phyloP scores from a whole-genome alignment of 2,797 vertebrate species.

The Myioborus miniatus region DNA sequence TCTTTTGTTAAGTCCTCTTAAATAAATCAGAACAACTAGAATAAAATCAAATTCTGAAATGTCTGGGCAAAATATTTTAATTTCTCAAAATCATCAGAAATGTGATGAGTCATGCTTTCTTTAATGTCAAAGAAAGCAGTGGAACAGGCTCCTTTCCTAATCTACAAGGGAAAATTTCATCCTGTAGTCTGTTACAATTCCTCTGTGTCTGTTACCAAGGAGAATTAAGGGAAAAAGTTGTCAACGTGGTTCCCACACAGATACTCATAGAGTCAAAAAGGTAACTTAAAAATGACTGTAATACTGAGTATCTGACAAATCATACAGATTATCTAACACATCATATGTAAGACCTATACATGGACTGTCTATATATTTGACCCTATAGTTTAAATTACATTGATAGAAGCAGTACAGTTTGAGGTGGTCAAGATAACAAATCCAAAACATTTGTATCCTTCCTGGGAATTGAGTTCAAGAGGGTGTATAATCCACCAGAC shows the following conservation, averaged over 20 bases:
- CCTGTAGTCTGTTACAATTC: background rate
- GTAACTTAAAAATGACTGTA: background rate
- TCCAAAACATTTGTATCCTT: background rate
- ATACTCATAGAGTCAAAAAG: background rate
- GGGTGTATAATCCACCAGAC: background rate
- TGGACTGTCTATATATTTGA: background rate
- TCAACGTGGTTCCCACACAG: background rate
- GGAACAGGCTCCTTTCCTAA: background rate
- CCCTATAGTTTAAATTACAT: background rate
- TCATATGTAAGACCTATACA: background rate
- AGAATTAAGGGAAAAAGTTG: slow-evolving; percentile 6
- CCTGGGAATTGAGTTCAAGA: background rate
- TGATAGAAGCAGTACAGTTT: background rate
- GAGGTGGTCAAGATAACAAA: background rate
- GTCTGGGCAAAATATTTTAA: background rate
- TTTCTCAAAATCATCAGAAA: background rate
- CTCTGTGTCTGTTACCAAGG: background rate
- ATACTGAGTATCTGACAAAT: background rate
- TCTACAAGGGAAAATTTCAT: background rate
- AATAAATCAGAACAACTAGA: background rate
- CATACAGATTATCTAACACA: background rate
- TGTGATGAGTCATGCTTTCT: background rate
- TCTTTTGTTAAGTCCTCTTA: background rate
- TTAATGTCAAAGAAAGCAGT: background rate
- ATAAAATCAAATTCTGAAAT: background rate